Conservation (phyloP, 2,113 vertebrate species). For the Malaclemys terrapin region DNA sequence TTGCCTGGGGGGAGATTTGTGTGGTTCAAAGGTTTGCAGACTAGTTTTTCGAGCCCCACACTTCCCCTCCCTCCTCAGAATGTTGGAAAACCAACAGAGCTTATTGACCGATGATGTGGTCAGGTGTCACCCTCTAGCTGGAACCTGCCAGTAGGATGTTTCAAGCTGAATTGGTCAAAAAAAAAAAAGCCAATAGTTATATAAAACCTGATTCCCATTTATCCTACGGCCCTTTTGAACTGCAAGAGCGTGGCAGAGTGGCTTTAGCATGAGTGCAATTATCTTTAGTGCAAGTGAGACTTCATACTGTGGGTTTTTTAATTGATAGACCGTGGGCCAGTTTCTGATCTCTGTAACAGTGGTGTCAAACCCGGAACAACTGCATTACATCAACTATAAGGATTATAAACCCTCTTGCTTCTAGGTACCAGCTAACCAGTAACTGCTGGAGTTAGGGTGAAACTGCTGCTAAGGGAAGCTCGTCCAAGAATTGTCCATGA, state of each 20-base stretch:
- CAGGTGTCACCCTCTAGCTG: background rate
- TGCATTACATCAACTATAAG: background rate
- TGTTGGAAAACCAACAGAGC: background rate
- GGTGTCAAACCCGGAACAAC: background rate
- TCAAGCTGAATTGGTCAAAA: background rate
- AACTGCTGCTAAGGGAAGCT: background rate
- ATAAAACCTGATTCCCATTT: background rate
- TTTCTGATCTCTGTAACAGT: background rate
- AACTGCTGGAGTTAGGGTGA: background rate
- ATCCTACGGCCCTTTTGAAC: background rate
- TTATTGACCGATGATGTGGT: background rate
- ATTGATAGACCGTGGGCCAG: background rate
- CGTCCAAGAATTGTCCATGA: accelerated
- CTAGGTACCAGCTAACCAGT: accelerated
- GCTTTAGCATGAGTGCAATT: background rate
- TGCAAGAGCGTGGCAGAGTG: background rate
- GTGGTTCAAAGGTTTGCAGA: background rate
- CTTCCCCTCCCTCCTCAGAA: background rate
- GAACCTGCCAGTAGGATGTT: background rate
- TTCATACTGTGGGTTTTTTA: background rate
- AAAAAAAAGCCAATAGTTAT: background rate
- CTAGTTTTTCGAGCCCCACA: background rate
- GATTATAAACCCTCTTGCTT: background rate
- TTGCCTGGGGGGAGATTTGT: background rate
- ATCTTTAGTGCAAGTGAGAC: background rate